phyloP scores from a whole-genome alignment of 2,888 invertebrate genomes.

The Sthenelais limicola region DNA sequence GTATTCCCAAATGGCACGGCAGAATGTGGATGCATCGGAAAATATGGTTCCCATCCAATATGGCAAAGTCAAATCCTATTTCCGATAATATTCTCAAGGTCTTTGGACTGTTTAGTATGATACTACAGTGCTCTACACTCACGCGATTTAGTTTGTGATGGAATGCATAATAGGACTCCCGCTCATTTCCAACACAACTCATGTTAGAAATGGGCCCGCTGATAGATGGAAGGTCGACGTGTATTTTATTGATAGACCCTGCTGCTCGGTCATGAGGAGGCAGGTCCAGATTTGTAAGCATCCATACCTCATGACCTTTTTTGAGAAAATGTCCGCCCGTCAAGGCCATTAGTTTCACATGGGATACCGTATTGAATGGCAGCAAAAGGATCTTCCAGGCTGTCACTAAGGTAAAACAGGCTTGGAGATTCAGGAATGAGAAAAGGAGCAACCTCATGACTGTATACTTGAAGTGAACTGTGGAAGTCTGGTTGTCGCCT shows the following conservation, averaged over 20 bases:
- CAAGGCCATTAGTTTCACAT: constrained; percentile 25
- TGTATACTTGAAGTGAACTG: no score
- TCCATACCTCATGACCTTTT: constrained; percentile 27
- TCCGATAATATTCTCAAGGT: neutral
- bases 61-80: neutral
- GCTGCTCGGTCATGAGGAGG: constrained; percentile 1
- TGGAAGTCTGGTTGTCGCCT: no score
- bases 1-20: neutral
- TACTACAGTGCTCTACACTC: neutral
- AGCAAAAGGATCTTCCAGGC: constrained; percentile 20
- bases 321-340: constrained; percentile 1
- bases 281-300: constrained; percentile 14
- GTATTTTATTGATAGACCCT: neutral
- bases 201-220: neutral
- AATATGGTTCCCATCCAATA: constrained; percentile 1
- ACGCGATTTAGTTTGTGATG: neutral
- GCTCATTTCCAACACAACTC: neutral
- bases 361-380: constrained; percentile 21
- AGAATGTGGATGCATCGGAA: neutral
- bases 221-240: constrained; percentile 5
- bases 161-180: neutral
- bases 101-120: neutral
- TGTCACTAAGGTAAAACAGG: no score
- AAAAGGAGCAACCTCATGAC: no score
- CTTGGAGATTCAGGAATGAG: no score